Conservation (phyloP, 92 coral and sea anemone species). For the Phymanthus crucifer region DNA sequence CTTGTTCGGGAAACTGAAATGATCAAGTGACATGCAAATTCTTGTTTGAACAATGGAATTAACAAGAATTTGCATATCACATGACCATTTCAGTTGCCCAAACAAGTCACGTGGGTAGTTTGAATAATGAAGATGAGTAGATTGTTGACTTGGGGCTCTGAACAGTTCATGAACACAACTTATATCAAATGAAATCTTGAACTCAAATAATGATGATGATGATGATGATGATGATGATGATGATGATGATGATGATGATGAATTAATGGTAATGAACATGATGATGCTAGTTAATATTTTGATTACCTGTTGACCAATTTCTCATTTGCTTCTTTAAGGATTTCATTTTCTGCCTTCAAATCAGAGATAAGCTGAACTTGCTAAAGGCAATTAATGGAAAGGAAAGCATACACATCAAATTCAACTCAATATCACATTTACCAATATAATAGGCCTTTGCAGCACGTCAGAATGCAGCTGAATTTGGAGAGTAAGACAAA, state of each 20-base stretch:
- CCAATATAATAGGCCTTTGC: not conserved
- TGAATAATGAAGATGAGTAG: too few relatives aligned
- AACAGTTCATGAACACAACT: not conserved
- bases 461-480: too few relatives aligned
- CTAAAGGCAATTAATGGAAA: conserved; percentile 39
- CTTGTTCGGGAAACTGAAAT: too few relatives aligned
- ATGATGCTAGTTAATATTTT: not conserved
- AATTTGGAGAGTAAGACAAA: too few relatives aligned
- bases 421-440: not conserved
- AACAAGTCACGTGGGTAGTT: too few relatives aligned
- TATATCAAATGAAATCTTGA: too few relatives aligned
- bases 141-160: too few relatives aligned
- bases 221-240: not conserved
- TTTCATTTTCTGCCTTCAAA: conserved; percentile 92
- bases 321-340: conserved; percentile 92
- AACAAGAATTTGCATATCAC: too few relatives aligned
- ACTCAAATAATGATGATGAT: too few relatives aligned
- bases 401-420: not conserved
- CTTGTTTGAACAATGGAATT: too few relatives aligned
- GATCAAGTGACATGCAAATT: too few relatives aligned
- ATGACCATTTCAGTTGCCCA: too few relatives aligned
- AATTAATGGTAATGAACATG: not conserved
- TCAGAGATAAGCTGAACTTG: conserved; percentile 95
- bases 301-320: conserved; percentile 89
- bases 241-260: not conserved